Conservation (phyloP, 2,113 vertebrate genomes). For the Chinchilla lanigera region DNA sequence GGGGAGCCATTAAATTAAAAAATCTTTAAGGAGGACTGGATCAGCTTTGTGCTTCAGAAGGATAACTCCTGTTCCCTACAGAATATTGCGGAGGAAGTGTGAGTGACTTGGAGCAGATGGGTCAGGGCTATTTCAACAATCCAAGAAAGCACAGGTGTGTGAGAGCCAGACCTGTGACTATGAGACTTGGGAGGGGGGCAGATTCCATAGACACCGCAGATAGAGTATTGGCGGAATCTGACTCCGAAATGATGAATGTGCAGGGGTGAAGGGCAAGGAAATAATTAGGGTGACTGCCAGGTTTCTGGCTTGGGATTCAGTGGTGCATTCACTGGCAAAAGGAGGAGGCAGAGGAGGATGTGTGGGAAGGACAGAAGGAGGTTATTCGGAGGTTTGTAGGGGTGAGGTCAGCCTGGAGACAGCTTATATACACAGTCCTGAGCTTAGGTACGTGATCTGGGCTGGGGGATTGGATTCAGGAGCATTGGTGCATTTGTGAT, state of each 20-base stretch:
- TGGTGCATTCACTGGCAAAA: conserved; percentile 11
- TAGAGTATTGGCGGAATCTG: conserved; percentile 25
- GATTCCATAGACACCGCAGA: conserved; percentile 14
- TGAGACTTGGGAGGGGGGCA: not conserved
- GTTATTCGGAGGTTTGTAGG: not conserved
- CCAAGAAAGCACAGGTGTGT: not conserved
- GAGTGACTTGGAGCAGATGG: not conserved
- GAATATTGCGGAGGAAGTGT: not conserved
- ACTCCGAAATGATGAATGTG: conserved; percentile 31
- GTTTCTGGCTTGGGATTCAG: conserved; percentile 26
- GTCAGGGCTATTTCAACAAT: conserved; percentile 38
- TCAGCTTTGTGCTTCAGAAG: conserved; percentile 41
- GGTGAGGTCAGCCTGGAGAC: not conserved
- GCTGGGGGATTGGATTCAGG: not conserved
- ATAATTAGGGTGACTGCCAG: conserved; percentile 31
- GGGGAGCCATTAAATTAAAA: not conserved
- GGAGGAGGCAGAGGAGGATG: not conserved
- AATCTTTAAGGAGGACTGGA: not conserved
- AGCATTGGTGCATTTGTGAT: not conserved
- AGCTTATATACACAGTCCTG: not conserved
- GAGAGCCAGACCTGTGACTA: not conserved
- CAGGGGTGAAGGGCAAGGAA: not conserved
- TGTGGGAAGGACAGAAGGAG: not conserved
- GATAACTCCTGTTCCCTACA: not conserved
- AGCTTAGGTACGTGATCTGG: not conserved